phyloP scores from a whole-genome alignment of 1,140 invertebrate species.

The Formica selysi region DNA sequence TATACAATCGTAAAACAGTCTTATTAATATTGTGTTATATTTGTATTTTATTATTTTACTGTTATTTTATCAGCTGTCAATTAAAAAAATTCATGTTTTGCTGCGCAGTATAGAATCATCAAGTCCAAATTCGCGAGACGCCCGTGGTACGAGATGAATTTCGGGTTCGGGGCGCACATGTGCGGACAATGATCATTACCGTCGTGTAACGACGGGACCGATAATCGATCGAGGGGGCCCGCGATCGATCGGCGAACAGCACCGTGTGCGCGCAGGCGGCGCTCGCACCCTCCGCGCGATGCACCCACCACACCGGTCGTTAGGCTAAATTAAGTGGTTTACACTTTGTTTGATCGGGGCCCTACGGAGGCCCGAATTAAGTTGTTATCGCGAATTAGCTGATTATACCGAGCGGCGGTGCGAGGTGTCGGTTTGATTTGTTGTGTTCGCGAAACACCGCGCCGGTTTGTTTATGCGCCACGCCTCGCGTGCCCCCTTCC shows the following conservation, averaged over 20 bases:
- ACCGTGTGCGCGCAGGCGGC: conserved; percentile 55
- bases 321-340: conserved; percentile 80
- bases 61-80: no score
- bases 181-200: conserved; percentile 74
- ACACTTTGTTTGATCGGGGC: conserved; percentile 82
- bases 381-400: conserved; percentile 84
- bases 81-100: not conserved
- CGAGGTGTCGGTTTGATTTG: conserved; percentile 83
- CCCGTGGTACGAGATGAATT: conserved; percentile 61
- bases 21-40: no score
- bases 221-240: conserved; percentile 66
- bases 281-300: conserved; percentile 62
- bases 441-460: conserved; percentile 74
- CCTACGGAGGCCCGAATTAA: conserved; percentile 81
- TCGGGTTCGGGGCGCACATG: conserved; percentile 70
- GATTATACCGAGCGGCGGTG: conserved; percentile 76
- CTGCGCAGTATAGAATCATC: not conserved
- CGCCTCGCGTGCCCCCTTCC: conserved; percentile 56
- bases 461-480: conserved; percentile 74
- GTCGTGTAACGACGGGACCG: conserved; percentile 71
- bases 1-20: no score
- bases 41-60: not conserved
- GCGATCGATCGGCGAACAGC: conserved; percentile 62
- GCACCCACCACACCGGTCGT: conserved; percentile 67
- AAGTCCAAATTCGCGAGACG: conserved; percentile 5